phyloP scores from a whole-genome alignment of 2,797 vertebrate species.

The Tiaroga cobitis region DNA sequence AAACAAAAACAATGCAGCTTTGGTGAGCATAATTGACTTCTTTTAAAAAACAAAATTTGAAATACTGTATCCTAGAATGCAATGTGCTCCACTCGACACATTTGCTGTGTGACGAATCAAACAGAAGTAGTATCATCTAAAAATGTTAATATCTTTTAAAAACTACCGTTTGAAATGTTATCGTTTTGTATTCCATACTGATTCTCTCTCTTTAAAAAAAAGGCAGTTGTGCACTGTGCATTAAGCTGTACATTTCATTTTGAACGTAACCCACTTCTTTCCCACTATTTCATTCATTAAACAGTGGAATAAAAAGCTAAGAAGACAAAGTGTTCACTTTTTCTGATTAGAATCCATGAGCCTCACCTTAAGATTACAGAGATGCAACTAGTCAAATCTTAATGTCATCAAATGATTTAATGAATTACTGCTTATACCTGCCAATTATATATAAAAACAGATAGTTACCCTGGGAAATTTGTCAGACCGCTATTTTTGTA shows the following conservation, averaged over 20 bases:
- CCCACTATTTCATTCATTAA: background rate
- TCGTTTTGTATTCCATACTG: background rate
- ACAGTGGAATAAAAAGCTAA: background rate
- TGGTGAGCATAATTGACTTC: background rate
- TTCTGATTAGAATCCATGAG: slow-evolving; percentile 4
- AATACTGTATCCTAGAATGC: background rate
- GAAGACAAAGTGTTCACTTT: background rate
- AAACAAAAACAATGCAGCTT: no score
- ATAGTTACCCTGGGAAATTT: slow-evolving; percentile 47
- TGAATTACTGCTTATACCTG: slow-evolving; percentile 46
- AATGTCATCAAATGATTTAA: slow-evolving; percentile 45
- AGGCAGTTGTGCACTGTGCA: background rate
- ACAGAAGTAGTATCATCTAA: no score
- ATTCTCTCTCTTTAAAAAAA: background rate
- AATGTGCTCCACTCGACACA: background rate
- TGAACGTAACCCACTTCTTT: background rate
- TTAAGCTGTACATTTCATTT: background rate
- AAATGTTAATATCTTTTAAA: no score
- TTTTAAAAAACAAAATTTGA: background rate
- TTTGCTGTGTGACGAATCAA: no score
- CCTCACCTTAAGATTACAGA: slow-evolving; percentile 12
- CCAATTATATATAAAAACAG: slow-evolving; percentile 47
- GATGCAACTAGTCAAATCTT: slow-evolving; percentile 36
- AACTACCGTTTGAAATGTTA: background rate
- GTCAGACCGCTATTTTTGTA: slow-evolving; percentile 35